These are phyloP conservation scores for Leptinotarsa undecemlineata DNA, from an alignment of 1,140 invertebrate genomes.

Conservation along the genomic window DNA sequence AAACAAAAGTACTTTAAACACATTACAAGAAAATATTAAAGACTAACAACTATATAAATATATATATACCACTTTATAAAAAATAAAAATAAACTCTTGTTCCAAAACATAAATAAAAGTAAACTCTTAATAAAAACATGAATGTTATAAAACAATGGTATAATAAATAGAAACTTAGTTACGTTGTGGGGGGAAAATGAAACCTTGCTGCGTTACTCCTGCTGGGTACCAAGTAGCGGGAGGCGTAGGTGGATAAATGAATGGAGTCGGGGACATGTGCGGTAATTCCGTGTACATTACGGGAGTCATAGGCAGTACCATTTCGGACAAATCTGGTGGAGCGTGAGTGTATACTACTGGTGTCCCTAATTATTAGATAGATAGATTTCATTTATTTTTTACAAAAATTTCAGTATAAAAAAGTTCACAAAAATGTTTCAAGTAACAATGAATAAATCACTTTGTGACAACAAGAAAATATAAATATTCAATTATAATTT, in stretches of 20 bases:
- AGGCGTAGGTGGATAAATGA: constrained; percentile 45
- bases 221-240: constrained; percentile 44
- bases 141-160: background rate
- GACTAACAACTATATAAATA: background rate
- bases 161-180: background rate
- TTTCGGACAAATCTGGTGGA: constrained; percentile 35
- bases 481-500: too few species aligned
- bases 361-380: constrained; percentile 24
- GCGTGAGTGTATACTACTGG: constrained; percentile 41
- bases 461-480: too few species aligned
- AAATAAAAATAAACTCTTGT: constrained; percentile 2
- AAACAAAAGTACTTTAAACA: too few species aligned
- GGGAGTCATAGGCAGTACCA: constrained; percentile 38
- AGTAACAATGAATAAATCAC: too few species aligned
- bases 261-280: constrained; percentile 41
- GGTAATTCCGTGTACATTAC: constrained; percentile 41
- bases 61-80: background rate
- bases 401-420: too few species aligned
- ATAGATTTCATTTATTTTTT: background rate
- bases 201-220: constrained; percentile 47
- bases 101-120: background rate
- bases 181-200: constrained; percentile 46
- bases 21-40: background rate
- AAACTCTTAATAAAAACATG: background rate
- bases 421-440: too few species aligned